Base-by-base conservation (phyloP, 1,140 invertebrate species). In the Capitella teleta region DNA sequence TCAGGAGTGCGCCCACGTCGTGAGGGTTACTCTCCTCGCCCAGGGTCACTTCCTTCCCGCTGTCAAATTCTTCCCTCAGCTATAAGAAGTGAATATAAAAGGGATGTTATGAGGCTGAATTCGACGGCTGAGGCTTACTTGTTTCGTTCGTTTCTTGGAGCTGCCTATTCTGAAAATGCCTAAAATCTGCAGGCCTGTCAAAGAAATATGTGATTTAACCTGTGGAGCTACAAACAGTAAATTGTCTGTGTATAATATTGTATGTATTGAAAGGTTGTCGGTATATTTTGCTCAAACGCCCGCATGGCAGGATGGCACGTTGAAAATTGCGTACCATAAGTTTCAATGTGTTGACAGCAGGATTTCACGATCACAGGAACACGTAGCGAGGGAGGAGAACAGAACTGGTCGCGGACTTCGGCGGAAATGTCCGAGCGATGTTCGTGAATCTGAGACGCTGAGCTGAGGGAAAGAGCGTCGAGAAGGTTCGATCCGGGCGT, bases 51-150 rank as follows among this genome's bases (percentile, higher is more conserved):
- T 87, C 82, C 56, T 81, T 78, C 12, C 86, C 86, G 54, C 78
- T 80, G 70, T 94, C 88, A 72, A 92, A 90, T 46, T 91, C 87
- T 67, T 94, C 88, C 36, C 87, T 76, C 51, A 94, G 73, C 87
- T 93, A 63, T 2, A 54, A 78, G 75, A 51, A 57, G 36, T 47
- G 40, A 21, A 5, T 3, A 4, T 28, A 5, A 19, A 26, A 28
- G 18, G 18, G 28, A 10, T 21, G 2, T 19, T 43, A 19, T 3
- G n/a, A 3, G 21, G 4, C 4, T n/a, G 36, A 37, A 37, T n/a
- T 10, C n/a, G n/a, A 32, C 8, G 8, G 8, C 30, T 10, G 30
- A 32, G 8, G 28, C 66, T 69, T 66, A 91, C 87, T 81, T 92
- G 86, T 73, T 87, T 77, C 28, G 90, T 84, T 68, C 88, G 77